phyloP scores from a whole-genome alignment of 2,113 vertebrate species.

The Crotalus horridus region DNA sequence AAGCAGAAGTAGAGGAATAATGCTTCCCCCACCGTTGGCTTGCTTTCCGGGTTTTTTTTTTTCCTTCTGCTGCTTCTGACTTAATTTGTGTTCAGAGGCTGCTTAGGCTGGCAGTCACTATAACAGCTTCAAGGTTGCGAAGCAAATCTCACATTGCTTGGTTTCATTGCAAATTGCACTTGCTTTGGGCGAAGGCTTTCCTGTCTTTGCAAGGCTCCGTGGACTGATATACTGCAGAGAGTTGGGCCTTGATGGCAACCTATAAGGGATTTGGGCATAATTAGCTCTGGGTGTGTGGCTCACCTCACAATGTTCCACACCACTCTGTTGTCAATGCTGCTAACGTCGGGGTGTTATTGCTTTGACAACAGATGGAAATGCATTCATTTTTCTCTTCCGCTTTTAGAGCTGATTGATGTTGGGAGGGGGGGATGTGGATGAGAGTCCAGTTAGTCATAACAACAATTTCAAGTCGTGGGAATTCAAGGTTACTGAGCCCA shows the following conservation, averaged over 20 bases:
- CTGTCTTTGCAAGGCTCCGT: accelerated
- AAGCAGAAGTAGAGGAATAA: background rate
- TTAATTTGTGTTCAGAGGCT: background rate
- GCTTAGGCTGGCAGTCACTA: slow-evolving; percentile 2
- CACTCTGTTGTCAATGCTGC: background rate
- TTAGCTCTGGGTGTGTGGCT: background rate
- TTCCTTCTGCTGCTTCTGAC: background rate
- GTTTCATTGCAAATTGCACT: background rate
- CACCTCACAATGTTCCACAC: background rate
- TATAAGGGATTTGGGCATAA: slow-evolving; percentile 1
- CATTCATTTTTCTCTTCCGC: too few species aligned
- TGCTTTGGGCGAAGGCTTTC: background rate
- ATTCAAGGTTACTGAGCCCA: too few species aligned
- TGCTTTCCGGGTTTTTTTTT: background rate
- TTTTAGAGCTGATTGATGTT: too few species aligned
- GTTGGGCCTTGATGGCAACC: slow-evolving; percentile 16
- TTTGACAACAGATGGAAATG: too few species aligned
- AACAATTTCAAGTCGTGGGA: too few species aligned
- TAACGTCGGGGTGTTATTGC: too few species aligned
- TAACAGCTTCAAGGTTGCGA: background rate
- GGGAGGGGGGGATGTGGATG: too few species aligned
- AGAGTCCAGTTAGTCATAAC: too few species aligned
- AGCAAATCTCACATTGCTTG: background rate
- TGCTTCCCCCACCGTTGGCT: background rate
- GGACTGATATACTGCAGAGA: slow-evolving; percentile 1